Conservation (phyloP, 2,888 invertebrate genomes). For the Leptodirus hochenwartii region DNA sequence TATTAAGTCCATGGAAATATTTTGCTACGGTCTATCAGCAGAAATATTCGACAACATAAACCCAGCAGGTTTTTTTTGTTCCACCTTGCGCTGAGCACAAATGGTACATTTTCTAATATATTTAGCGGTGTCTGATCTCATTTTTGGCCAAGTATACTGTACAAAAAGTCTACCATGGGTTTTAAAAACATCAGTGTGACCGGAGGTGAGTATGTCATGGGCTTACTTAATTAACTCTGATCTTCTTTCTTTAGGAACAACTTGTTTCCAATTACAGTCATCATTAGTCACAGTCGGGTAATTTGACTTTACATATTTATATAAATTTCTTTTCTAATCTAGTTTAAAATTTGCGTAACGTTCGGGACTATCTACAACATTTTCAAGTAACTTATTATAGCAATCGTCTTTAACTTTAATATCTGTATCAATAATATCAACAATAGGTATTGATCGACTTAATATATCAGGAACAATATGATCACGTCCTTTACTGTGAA, state of each 20-base stretch:
- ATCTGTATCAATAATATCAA: slow-evolving; percentile 3
- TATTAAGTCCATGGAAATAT: slow-evolving; percentile 11
- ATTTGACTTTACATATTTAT: slow-evolving; percentile 4
- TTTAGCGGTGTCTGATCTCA: neutral
- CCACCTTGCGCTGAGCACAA: slow-evolving; percentile 2
- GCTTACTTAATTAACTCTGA: neutral
- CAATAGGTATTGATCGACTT: slow-evolving; percentile 7
- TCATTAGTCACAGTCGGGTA: slow-evolving; percentile 3
- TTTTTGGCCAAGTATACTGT: slow-evolving; percentile 4
- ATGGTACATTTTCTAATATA: slow-evolving; percentile 2
- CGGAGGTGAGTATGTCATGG: slow-evolving; percentile 1
- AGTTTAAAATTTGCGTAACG: neutral
- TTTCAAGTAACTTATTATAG: neutral
- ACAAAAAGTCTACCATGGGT: slow-evolving; percentile 1
- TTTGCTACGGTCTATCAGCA: slow-evolving; percentile 9
- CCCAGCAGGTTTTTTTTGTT: neutral
- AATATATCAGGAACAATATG: slow-evolving; percentile 8
- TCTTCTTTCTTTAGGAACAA: neutral
- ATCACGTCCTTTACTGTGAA: slow-evolving; percentile 8
- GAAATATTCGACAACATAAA: slow-evolving; percentile 8
- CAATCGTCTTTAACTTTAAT: neutral
- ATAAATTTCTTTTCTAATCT: no score
- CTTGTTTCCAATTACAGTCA: slow-evolving; percentile 2
- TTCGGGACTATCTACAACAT: neutral
- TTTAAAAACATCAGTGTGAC: slow-evolving; percentile 2